Percentiles rank a stretch among this genome's conserved stretches.
These are phyloP conservation scores for Brachionus angularis DNA, from an alignment of 1,140 invertebrate species.

Conservation along the genomic window DNA sequence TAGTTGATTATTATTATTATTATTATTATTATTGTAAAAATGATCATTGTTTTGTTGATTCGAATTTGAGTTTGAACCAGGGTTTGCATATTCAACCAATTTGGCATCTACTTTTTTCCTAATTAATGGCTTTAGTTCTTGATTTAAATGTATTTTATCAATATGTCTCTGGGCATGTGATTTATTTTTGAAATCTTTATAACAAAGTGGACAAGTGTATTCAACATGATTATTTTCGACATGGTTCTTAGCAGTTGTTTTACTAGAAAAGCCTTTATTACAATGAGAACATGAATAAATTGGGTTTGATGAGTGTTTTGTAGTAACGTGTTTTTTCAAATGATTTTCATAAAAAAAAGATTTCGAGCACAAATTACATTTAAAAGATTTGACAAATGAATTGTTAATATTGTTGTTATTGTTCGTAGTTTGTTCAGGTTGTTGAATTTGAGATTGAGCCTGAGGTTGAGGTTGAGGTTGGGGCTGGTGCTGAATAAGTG, in stretches of 20 bases:
- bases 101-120: too few relatives aligned
- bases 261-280: not conserved
- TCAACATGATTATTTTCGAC: constrained; percentile 18
- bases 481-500: not conserved
- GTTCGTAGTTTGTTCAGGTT: too few relatives aligned
- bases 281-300: constrained; percentile 1
- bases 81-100: too few relatives aligned
- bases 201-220: constrained; percentile 15
- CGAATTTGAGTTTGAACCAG: too few relatives aligned
- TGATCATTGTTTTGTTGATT: too few relatives aligned
- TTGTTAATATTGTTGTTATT: too few relatives aligned
- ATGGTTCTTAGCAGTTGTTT: constrained; percentile 1
- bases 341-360: constrained; percentile 15
- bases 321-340: not conserved
- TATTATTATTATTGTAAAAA: too few relatives aligned
- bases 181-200: constrained; percentile 32
- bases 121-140: too few relatives aligned
- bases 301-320: constrained; percentile 3
- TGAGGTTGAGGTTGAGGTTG: too few relatives aligned
- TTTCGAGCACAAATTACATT: not conserved
- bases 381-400: not conserved
- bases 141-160: constrained; percentile 7
- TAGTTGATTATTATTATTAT: too few relatives aligned
- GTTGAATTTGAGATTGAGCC: too few relatives aligned
- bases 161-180: constrained; percentile 26